Evolutionary conservation across 2,113 vertebrate genomes (phyloP), one percentile per base, ranked within the genome.

Genomic region (Malurus alboscapulatus): DNA sequence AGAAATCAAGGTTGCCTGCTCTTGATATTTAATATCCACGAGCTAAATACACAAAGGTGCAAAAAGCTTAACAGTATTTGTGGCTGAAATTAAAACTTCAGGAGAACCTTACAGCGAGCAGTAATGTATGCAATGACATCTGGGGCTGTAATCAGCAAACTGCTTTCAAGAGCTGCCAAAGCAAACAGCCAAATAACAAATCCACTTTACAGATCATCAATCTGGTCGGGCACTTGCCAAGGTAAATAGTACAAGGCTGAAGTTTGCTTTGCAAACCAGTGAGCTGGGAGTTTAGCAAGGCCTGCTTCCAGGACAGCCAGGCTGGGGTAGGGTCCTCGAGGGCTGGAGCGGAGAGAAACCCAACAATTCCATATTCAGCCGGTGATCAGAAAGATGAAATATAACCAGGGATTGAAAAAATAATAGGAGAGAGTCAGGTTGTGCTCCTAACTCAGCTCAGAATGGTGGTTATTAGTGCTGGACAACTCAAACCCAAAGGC

Each of bases 191-290:
- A 98, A 99, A 99, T 99, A 99, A 99, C 98, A 98, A 99, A 99
- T 99, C 98, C 98, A 99, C 99, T 99, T 99, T 99, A 98, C 98
- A 99, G 98, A 99, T 98, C 99, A 99, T 99, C 98, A 99, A 99
- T 99, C 99, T 98, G 98, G 96, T 92, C 96, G 87, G 90, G 97
- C 97, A 98, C 97, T 97, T 98, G 99, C 99, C 99, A 99, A 99
- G 97, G 98, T 98, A 99, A 99, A 99, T 98, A 99, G 97, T 97
- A 97, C 96, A 96, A 98, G 98, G 98, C 98, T 98, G 98, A 97
- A 98, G 98, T 98, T 98, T 98, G 98, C 98, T 98, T 98, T 98
- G 98, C 97, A 98, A 98, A 98, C 97, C 97, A 95, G 97, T 90
- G 97, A 98, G 97, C 97, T 91, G 98, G 97, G 98, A 98, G 97